Evolutionary conservation across 2,888 invertebrate genomes (phyloP).

Genomic region (Lordiphosa fenestrarum): DNA sequence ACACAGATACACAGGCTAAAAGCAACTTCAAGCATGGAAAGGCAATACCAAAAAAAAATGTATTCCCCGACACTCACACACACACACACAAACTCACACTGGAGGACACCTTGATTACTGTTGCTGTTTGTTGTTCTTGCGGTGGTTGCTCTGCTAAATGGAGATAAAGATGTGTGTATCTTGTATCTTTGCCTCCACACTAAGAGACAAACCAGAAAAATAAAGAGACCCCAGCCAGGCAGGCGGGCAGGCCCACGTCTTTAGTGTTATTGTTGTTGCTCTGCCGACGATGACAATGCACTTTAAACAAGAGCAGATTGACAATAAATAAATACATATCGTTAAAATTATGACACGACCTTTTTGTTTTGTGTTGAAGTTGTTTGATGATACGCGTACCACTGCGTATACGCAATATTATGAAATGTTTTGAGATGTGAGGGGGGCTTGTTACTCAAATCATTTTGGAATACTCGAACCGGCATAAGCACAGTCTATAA

Average conservation of each 20-base stretch:
- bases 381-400: not conserved
- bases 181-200: constrained; percentile 31
- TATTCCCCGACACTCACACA: constrained; percentile 5
- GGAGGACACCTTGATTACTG: constrained; percentile 42
- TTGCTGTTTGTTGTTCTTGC: constrained; percentile 11
- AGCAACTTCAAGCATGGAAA: constrained; percentile 37
- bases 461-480: too few relatives aligned
- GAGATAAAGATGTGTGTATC: constrained; percentile 26
- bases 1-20: constrained; percentile 51
- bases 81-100: constrained; percentile 19
- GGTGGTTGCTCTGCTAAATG: constrained; percentile 21
- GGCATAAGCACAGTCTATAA: too few relatives aligned
- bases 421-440: too few relatives aligned
- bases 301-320: not conserved
- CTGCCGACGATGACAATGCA: constrained; percentile 2
- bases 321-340: not conserved
- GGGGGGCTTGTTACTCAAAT: too few relatives aligned
- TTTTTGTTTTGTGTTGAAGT: not conserved
- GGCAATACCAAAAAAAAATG: constrained; percentile 22
- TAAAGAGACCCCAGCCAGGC: not conserved
- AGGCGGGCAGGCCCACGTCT: not conserved
- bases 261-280: constrained; percentile 8
- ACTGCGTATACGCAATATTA: constrained; percentile 9
- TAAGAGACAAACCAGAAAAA: constrained; percentile 10
- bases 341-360: constrained; percentile 8